Base-by-base conservation (phyloP, 2,888 invertebrate species). In the Xylocampa areola region DNA sequence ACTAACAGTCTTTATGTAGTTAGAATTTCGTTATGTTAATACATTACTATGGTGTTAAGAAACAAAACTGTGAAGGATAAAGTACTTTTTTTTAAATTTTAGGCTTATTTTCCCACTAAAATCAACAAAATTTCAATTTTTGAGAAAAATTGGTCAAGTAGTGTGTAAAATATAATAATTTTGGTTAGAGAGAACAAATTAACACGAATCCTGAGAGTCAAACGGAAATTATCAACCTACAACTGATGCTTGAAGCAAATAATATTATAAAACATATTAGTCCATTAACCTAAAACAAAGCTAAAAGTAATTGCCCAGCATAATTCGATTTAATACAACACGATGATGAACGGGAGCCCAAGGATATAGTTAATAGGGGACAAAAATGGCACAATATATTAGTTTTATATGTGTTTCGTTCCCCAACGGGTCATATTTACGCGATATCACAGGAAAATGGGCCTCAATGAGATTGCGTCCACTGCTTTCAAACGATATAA, bases 311-410 rank as follows among this genome's bases (percentile, higher is more conserved):
- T 68, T 45, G 49, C 16, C 6, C 33, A 25, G 29, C 59, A 29
- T 62, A 50, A 52, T 58, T 49, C 29, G 41, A 44, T 64, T 64
- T 43, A 63, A 63, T 54, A 68, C 19, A 30, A 21, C 40, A 30
- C 29, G 43, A 60, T 76, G 61, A 74, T 62, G 63, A 69, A 70
- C 64, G 73, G 47, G 68, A 67, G 59, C 73, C 74, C 68, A 58
- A 71, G 80, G 75, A 78, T 80, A 77, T 79, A 63, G 76, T 80
- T 85, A 84, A 77, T 76, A 84, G 79, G 77, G 77, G 75, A 77
- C 80, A 79, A 85, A 84, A 85, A 86, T 84, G 80, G 75, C 67
- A 76, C 81, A 79, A 85, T 87, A 87, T 85, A 84, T 88, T 86
- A 87, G 83, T 82, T 87, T 87, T 84, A 87, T 86, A 82, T 74